phyloP scores from a whole-genome alignment of 1,140 invertebrate species.

The Armadillidium nasatum region DNA sequence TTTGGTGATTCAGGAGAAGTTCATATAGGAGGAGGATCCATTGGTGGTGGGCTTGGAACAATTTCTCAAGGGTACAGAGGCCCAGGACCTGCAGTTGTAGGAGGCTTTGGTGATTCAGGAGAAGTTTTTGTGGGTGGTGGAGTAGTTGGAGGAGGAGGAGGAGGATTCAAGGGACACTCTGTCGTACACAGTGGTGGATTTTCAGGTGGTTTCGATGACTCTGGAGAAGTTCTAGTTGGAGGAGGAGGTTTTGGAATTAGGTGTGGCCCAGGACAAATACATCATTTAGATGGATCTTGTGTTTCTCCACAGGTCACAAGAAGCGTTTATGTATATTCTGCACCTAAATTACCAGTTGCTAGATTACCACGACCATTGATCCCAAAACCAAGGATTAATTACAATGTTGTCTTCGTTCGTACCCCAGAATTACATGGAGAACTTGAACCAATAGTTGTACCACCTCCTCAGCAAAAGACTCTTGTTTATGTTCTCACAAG shows the following conservation, averaged over 20 bases:
- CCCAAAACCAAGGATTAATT: conserved; percentile 33
- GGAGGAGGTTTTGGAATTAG: conserved; percentile 12
- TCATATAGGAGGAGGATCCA: too few relatives aligned
- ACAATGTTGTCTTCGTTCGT: conserved; percentile 41
- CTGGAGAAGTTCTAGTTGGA: not conserved
- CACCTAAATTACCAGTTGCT: conserved; percentile 23
- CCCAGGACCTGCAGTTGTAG: too few relatives aligned
- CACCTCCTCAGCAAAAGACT: conserved; percentile 35
- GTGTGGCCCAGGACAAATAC: conserved; percentile 32
- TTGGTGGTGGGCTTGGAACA: too few relatives aligned
- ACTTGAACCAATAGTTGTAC: conserved; percentile 33
- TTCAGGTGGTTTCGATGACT: not conserved
- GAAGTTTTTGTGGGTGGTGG: too few relatives aligned
- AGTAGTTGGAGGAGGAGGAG: not conserved
- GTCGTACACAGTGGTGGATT: not conserved
- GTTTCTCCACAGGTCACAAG: conserved; percentile 30
- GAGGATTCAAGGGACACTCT: not conserved
- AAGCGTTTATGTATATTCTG: conserved; percentile 36
- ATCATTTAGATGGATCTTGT: conserved; percentile 35
- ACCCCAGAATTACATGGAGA: conserved; percentile 20
- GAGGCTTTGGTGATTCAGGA: too few relatives aligned
- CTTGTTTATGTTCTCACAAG: conserved; percentile 40
- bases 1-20: too few relatives aligned
- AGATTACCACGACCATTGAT: conserved; percentile 26
- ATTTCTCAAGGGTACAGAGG: too few relatives aligned